These are phyloP conservation scores for Scyliorhinus canicula DNA, from an alignment of 2,797 vertebrate species.

Conservation along the genomic window DNA sequence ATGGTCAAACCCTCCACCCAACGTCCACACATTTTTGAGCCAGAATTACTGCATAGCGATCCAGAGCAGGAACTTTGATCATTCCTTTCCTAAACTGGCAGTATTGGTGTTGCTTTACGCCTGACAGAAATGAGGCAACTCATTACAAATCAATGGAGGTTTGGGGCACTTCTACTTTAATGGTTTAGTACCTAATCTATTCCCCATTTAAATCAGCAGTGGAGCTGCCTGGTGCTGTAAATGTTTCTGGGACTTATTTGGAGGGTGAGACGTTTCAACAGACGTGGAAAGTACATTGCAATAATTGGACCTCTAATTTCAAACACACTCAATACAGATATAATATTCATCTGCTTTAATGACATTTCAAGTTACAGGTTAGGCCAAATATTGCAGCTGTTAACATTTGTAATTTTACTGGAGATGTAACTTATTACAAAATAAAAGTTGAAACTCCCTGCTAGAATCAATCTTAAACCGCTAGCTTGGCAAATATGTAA, in stretches of 20 bases:
- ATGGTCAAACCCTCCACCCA: neutral
- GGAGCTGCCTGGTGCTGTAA: neutral
- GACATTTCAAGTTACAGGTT: neutral
- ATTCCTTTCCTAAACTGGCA: neutral
- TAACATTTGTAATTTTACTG: neutral
- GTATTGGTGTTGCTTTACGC: neutral
- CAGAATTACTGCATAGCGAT: neutral
- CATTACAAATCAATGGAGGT: neutral
- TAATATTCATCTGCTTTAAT: neutral
- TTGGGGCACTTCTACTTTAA: neutral
- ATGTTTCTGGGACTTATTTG: neutral
- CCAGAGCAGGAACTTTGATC: neutral
- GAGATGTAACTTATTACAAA: neutral
- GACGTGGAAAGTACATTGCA: neutral
- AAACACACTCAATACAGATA: neutral
- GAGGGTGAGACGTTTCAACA: neutral
- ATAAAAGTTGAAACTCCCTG: neutral
- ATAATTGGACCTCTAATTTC: neutral
- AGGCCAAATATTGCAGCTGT: neutral
- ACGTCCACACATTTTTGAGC: neutral
- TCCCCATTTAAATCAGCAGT: neutral
- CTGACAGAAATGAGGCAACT: neutral
- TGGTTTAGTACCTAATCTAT: neutral
- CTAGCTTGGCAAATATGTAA: constrained; percentile 66
- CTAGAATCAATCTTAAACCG: constrained; percentile 57